Evolutionary conservation across 2,888 invertebrate species (phyloP).

Genomic region (Mesoligia furuncula): DNA sequence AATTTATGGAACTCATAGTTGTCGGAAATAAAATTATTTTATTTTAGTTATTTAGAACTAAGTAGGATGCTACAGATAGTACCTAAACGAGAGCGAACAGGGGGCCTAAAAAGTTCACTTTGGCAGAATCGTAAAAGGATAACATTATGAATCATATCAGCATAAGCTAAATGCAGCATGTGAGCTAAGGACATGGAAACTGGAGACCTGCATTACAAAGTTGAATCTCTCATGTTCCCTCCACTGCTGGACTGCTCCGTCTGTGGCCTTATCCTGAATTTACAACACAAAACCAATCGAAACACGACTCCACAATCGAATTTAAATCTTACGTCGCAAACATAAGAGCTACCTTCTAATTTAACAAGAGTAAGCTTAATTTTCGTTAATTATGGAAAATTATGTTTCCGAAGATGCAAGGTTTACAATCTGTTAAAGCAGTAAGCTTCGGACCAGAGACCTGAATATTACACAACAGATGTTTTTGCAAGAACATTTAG

Average conservation of each 20-base stretch:
- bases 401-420: background rate
- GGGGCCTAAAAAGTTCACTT: no score
- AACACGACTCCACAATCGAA: background rate
- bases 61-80: no score
- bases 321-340: background rate
- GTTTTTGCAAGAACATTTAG: slow-evolving; percentile 16
- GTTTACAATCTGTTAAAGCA: background rate
- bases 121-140: no score
- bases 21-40: no score
- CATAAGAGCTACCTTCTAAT: background rate
- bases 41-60: no score
- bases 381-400: slow-evolving; percentile 16
- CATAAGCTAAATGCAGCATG: no score
- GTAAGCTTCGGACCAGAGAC: slow-evolving; percentile 6
- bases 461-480: slow-evolving; percentile 33
- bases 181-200: background rate
- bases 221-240: background rate
- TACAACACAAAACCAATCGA: background rate
- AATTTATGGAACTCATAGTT: no score
- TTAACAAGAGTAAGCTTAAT: background rate
- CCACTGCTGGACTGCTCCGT: background rate
- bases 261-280: background rate
- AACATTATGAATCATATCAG: no score
- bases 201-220: background rate
- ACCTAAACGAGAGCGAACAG: no score